These are phyloP conservation scores for Pseudococcus longispinus DNA, from an alignment of 2,888 invertebrate genomes.

Conservation along the genomic window DNA sequence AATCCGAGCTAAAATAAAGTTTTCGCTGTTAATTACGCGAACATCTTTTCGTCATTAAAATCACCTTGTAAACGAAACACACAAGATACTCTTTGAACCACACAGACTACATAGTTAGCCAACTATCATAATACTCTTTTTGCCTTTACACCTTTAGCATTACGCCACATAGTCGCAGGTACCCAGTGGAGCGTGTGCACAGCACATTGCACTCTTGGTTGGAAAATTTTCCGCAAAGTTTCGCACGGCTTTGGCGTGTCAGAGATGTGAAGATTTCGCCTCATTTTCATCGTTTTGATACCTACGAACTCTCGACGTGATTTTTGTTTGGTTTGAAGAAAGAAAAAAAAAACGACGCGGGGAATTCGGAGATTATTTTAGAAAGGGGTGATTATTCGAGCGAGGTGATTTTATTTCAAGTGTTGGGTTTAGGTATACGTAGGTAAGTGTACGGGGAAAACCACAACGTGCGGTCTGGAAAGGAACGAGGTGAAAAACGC, in stretches of 20 bases:
- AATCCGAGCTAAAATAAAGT: conserved; percentile 27
- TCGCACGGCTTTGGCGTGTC: neutral
- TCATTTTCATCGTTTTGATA: neutral
- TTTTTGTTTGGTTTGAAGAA: neutral
- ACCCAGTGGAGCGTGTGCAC: neutral
- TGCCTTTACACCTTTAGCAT: neutral
- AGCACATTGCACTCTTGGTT: neutral
- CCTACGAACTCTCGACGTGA: neutral
- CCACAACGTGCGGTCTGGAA: neutral
- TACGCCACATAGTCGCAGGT: neutral
- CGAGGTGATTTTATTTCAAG: neutral
- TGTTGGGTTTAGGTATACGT: no score
- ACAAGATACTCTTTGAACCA: neutral
- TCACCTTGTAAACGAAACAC: conserved; percentile 21
- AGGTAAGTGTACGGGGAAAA: no score
- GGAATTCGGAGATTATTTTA: no score
- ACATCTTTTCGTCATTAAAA: conserved; percentile 45
- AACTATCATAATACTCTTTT: neutral
- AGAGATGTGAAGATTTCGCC: neutral
- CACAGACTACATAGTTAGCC: neutral
- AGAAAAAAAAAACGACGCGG: no score
- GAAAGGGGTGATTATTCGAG: neutral
- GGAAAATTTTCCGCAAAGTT: neutral
- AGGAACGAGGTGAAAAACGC: neutral
- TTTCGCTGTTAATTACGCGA: conserved; percentile 33